Evolutionary conservation across 1,140 invertebrate genomes (phyloP).

Genomic region (Lasaia peninsularis): DNA sequence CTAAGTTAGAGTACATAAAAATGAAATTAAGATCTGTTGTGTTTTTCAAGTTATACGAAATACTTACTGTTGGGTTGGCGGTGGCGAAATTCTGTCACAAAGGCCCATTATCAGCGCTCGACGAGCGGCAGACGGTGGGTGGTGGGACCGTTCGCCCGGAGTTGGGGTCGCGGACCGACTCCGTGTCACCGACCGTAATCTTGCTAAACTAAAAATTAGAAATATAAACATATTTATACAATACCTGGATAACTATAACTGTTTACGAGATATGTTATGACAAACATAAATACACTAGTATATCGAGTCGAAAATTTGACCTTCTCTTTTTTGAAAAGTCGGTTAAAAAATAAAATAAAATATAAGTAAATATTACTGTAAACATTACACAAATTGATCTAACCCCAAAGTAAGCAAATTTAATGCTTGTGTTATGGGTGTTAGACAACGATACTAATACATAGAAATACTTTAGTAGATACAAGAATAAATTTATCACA

Average conservation of each 20-base stretch:
- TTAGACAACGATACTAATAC: too few relatives aligned
- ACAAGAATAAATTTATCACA: too few relatives aligned
- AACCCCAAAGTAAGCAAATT: too few relatives aligned
- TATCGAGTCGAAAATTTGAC: too few relatives aligned
- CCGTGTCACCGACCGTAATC: background rate
- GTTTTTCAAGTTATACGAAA: background rate
- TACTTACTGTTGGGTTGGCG: background rate
- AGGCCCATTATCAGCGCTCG: background rate
- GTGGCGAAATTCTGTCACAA: background rate
- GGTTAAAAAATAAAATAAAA: too few relatives aligned
- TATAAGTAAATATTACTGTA: too few relatives aligned
- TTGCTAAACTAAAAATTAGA: background rate
- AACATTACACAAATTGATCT: too few relatives aligned
- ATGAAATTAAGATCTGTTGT: constrained; percentile 1
- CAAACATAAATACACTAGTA: background rate
- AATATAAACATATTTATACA: background rate
- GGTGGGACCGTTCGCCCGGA: background rate
- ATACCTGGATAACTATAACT: background rate
- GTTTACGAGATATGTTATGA: too few relatives aligned
- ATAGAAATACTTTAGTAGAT: too few relatives aligned
- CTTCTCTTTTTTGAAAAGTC: too few relatives aligned
- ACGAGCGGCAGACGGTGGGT: background rate
- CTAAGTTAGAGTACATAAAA: background rate
- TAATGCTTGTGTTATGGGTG: too few relatives aligned
- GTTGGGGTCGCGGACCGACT: background rate